These are phyloP conservation scores for Catharus ustulatus DNA, from an alignment of 2,797 vertebrate genomes.

Conservation along the genomic window DNA sequence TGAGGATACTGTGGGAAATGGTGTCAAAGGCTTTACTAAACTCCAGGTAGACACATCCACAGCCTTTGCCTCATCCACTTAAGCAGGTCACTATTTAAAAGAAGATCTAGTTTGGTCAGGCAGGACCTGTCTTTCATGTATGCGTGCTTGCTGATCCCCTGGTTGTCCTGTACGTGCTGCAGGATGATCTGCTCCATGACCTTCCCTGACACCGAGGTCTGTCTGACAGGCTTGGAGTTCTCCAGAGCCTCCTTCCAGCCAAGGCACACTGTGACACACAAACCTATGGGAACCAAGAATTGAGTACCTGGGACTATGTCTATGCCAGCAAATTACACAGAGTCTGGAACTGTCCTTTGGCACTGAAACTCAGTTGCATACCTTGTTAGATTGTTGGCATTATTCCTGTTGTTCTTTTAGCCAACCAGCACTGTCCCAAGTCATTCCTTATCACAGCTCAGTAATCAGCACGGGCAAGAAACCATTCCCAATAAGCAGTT, in stretches of 20 bases:
- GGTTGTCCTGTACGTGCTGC: background rate
- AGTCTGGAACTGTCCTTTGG: background rate
- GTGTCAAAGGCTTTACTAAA: background rate
- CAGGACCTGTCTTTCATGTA: background rate
- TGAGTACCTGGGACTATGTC: background rate
- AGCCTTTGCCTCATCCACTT: background rate
- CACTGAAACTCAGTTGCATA: background rate
- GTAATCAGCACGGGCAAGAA: background rate
- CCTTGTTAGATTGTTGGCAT: background rate
- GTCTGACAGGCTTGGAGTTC: background rate
- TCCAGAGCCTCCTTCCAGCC: background rate
- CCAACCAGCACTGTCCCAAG: background rate
- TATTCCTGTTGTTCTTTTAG: background rate
- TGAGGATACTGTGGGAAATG: background rate
- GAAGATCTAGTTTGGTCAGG: background rate
- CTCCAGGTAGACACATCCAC: background rate
- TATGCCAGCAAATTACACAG: background rate
- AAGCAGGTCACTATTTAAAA: background rate
- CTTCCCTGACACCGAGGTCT: rapidly evolving
- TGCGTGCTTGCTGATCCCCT: background rate
- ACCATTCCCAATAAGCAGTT: background rate
- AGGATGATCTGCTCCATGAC: background rate
- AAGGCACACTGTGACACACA: background rate
- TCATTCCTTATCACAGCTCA: background rate
- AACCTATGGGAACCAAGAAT: background rate